Percentiles rank a stretch among this genome's conserved stretches.
These are phyloP conservation scores for Limnephilus lunatus DNA, from an alignment of 2,888 invertebrate species.

Conservation along the genomic window DNA sequence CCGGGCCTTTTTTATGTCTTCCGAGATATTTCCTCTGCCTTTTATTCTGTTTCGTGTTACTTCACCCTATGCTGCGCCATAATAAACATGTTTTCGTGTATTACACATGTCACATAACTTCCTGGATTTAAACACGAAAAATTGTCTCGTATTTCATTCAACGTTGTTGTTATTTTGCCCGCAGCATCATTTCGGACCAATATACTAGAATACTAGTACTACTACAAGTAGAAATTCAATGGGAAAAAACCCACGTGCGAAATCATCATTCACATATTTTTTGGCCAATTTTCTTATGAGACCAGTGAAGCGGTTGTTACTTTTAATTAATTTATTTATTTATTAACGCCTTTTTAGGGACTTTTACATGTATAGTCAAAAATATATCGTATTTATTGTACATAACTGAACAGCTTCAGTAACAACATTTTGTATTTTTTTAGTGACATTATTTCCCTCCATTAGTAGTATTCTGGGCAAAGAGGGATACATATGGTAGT, in stretches of 20 bases:
- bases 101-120: conserved; percentile 54
- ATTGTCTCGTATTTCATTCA: conserved; percentile 26
- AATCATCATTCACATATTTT: not conserved
- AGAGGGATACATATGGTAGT: too few species aligned
- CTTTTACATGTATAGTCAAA: too few species aligned
- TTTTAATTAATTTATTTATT: not conserved
- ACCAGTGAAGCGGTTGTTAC: not conserved
- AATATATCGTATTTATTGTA: too few species aligned
- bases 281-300: not conserved
- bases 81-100: conserved; percentile 52
- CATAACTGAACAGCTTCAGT: too few species aligned
- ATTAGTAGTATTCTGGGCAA: too few species aligned
- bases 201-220: not conserved
- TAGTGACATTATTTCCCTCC: too few species aligned
- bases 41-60: conserved; percentile 33
- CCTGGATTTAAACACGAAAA: conserved; percentile 45
- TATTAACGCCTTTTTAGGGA: too few species aligned
- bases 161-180: conserved; percentile 7
- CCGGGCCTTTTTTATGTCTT: conserved; percentile 27
- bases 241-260: not conserved
- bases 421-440: too few species aligned
- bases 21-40: conserved; percentile 33
- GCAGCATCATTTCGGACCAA: not conserved
- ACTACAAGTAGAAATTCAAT: not conserved
- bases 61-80: conserved; percentile 6